Conservation (phyloP, 2,888 invertebrate genomes). For the Nebria salina region DNA sequence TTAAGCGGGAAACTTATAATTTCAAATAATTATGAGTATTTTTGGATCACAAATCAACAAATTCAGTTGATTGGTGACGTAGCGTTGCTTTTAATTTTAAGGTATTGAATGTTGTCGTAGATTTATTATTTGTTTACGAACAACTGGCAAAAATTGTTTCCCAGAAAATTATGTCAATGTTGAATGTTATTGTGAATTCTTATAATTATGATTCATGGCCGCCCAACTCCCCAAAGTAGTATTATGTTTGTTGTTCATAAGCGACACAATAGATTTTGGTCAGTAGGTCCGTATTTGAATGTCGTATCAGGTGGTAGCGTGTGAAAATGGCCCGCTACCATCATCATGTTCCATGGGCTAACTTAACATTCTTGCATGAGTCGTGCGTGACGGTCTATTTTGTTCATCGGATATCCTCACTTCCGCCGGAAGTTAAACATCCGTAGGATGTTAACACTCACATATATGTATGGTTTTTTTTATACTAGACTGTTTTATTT, state of each 20-base stretch:
- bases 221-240: background rate
- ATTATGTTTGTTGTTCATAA: background rate
- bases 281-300: background rate
- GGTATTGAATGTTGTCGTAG: background rate
- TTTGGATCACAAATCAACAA: no score
- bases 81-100: no score
- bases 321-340: background rate
- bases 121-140: background rate
- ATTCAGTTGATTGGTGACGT: no score
- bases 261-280: background rate
- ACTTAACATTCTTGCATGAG: slow-evolving; percentile 38
- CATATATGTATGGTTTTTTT: slow-evolving; percentile 12
- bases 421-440: slow-evolving; percentile 46
- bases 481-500: slow-evolving; percentile 30
- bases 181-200: background rate
- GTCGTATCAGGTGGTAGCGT: background rate
- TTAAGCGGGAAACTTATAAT: no score
- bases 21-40: no score
- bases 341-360: slow-evolving; percentile 19
- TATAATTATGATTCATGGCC: background rate
- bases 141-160: background rate
- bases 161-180: background rate
- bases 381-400: slow-evolving; percentile 43
- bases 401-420: slow-evolving; percentile 46
- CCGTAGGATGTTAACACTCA: slow-evolving; percentile 46